Evolutionary conservation across 2,888 invertebrate species (phyloP).

Genomic region (Eremobia ochroleuca): DNA sequence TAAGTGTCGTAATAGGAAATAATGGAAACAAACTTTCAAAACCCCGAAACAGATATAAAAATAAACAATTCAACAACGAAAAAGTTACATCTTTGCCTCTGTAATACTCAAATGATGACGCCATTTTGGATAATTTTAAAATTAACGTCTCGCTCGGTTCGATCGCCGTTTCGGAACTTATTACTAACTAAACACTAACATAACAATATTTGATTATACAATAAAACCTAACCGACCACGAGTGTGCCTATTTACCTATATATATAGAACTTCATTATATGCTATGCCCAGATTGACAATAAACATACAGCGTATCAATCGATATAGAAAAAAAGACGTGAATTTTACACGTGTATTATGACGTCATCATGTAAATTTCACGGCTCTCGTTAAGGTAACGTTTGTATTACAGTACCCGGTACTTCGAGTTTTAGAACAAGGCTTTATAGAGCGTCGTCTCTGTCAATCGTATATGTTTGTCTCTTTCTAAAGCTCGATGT

Average conservation of each 20-base stretch:
- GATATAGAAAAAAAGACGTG: not conserved
- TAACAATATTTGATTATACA: conserved; percentile 37
- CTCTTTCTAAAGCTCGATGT: conserved; percentile 28
- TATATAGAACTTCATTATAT: conserved; percentile 65
- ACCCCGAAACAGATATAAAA: not conserved
- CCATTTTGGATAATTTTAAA: conserved; percentile 10
- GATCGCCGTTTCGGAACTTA: conserved; percentile 42
- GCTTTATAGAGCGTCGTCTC: not conserved
- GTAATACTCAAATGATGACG: conserved; percentile 22
- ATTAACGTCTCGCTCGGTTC: conserved; percentile 44
- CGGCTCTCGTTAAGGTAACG: conserved; percentile 21
- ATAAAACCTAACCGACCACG: conserved; percentile 22
- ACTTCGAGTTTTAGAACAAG: conserved; percentile 17
- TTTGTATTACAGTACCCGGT: not conserved
- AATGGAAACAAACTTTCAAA: not conserved
- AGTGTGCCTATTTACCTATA: conserved; percentile 55
- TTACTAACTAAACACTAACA: conserved; percentile 46
- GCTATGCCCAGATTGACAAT: conserved; percentile 82
- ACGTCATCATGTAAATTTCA: conserved; percentile 33
- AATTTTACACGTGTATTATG: conserved; percentile 3
- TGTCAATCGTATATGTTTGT: not conserved
- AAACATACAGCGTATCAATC: conserved; percentile 37
- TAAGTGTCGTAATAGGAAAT: not conserved
- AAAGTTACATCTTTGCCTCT: not conserved
- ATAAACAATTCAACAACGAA: not conserved